Evolutionary conservation across 2,113 vertebrate species (phyloP).

Genomic region (Nibea albiflora): DNA sequence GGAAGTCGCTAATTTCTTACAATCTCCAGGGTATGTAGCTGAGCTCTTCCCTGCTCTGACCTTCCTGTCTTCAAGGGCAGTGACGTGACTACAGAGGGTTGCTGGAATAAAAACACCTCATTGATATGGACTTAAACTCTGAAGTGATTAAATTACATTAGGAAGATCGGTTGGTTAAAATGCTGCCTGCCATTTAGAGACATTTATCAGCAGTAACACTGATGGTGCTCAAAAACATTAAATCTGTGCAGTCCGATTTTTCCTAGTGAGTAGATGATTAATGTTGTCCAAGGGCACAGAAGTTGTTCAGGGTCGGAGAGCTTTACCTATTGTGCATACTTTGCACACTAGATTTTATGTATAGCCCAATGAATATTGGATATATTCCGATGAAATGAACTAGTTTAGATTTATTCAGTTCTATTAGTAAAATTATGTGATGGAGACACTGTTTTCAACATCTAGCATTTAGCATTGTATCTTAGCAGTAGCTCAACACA

Average conservation of each 20-base stretch:
- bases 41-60: constrained; percentile 9
- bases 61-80: constrained; percentile 5
- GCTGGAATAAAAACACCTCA: neutral
- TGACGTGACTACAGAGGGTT: neutral
- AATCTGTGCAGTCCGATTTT: neutral
- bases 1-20: constrained; percentile 38
- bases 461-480: too few species aligned
- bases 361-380: too few species aligned
- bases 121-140: neutral
- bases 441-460: neutral
- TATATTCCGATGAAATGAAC: too few species aligned
- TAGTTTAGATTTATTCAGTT: too few species aligned
- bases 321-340: too few species aligned
- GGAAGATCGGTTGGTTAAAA: neutral
- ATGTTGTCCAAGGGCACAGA: neutral
- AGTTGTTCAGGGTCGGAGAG: neutral
- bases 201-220: neutral
- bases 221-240: neutral
- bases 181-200: neutral
- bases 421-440: neutral
- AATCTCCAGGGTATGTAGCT: neutral
- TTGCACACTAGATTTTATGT: too few species aligned
- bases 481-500: neutral
- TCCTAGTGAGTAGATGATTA: neutral
- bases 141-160: neutral